Evolutionary conservation across 2,113 vertebrate genomes (phyloP).

Genomic region (Nothoprocta perdicaria): DNA sequence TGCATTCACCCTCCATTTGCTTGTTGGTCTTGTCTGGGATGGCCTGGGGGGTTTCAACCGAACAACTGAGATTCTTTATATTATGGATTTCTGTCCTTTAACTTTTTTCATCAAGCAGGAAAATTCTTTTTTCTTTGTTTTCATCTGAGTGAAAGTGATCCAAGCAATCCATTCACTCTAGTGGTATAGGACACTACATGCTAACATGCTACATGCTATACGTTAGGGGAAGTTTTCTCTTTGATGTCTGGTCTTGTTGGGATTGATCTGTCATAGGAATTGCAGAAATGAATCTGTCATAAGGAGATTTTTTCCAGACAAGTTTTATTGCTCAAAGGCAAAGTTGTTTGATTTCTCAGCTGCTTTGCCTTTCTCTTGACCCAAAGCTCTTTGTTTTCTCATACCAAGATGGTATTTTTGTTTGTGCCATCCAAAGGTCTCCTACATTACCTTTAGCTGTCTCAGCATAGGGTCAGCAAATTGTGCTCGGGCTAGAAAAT

Average conservation of each 20-base stretch:
- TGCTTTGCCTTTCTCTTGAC: background rate
- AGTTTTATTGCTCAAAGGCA: conserved; percentile 7
- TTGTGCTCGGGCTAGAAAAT: conserved; percentile 65
- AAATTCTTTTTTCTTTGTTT: background rate
- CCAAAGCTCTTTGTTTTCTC: background rate
- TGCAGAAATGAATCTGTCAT: background rate
- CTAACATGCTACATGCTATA: background rate
- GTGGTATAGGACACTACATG: too few relatives aligned
- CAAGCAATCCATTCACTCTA: background rate
- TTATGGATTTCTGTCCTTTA: too few relatives aligned
- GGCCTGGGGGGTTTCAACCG: background rate
- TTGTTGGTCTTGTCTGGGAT: background rate
- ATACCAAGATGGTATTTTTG: background rate
- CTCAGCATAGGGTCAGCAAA: conserved; percentile 27
- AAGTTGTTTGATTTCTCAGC: conserved; percentile 18
- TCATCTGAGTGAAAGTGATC: background rate
- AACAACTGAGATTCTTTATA: background rate
- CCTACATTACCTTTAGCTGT: conserved; percentile 24
- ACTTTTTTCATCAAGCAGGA: background rate
- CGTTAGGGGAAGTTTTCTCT: background rate
- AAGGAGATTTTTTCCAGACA: background rate
- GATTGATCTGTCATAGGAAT: background rate
- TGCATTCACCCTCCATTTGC: background rate
- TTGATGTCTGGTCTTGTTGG: background rate
- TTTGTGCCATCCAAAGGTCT: background rate